Base-by-base conservation (phyloP, 2,797 vertebrate species). In the Coregonus ussuriensis region DNA sequence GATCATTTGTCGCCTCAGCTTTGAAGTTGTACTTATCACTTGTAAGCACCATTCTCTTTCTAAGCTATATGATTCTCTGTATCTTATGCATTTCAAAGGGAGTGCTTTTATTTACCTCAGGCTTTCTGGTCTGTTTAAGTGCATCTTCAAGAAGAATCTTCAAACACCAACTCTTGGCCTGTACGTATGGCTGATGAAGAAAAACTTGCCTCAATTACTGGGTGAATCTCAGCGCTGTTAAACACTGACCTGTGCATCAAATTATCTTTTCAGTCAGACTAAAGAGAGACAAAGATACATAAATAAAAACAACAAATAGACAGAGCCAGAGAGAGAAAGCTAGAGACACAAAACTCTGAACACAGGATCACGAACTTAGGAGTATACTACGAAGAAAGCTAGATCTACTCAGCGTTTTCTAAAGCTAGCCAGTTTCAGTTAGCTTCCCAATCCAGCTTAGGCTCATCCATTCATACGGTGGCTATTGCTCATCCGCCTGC, bases 241-340 rank as follows among this genome's bases (percentile, higher is more conserved):
- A 18, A 3, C 14, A 14, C 59, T 21, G 53, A 21, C 35, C 18
- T 13, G 13, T 29, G 54, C 56, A 25, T 14, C 54, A 71, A 65
- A 72, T 52, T 21, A 67, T 52, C 4, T 52, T 18, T 4, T 72
- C 3, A 11, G 9, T 81, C 35, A 63, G 7, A 74, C 1, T 51
- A 37, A 68, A 33, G 52, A 68, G 65, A 35, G 31, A 53, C 16
- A 62, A 62, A 14, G 31, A n/a, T 13, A 13, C 5, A 47, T 51
- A 13, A 18, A 47, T 51, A 13, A 18, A 73, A 76, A 79, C 35
- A 79, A 71, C 37, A 68, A 51, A 77, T 33, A 77, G 77, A 41
- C 6, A 41, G 6, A 77, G 5, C 74, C 35, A 51, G 14, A 41
- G 33, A 76, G 56, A 35, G 67, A 69, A 69, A 18, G 7, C 14